Evolutionary conservation across 1,140 invertebrate genomes (phyloP).

Genomic region (Pseudachorutes palmiensis): DNA sequence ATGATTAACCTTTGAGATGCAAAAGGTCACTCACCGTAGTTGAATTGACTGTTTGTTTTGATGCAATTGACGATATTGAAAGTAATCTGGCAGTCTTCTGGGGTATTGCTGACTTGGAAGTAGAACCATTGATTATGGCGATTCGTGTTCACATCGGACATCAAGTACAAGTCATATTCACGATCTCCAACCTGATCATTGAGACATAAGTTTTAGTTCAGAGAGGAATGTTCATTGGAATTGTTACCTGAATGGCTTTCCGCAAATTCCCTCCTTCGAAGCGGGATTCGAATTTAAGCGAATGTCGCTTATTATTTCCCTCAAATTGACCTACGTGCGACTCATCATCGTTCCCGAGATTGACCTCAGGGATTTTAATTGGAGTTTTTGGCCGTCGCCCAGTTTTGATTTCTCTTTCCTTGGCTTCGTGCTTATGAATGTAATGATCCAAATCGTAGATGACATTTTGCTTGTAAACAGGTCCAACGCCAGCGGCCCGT

Average conservation of each 20-base stretch:
- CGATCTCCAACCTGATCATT: constrained; percentile 53
- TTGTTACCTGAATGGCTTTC: constrained; percentile 69
- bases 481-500: constrained; percentile 50
- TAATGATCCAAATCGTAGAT: constrained; percentile 66
- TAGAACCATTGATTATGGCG: constrained; percentile 88
- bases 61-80: constrained; percentile 90
- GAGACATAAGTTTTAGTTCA: neutral
- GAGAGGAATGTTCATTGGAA: neutral
- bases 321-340: constrained; percentile 49
- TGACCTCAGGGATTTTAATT: constrained; percentile 21
- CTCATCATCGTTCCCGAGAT: constrained; percentile 54
- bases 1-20: too few relatives aligned
- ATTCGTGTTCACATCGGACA: constrained; percentile 73
- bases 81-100: constrained; percentile 58
- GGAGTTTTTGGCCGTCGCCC: constrained; percentile 27
- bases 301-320: constrained; percentile 45
- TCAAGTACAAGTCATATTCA: constrained; percentile 80
- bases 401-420: constrained; percentile 6
- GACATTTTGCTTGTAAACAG: constrained; percentile 52
- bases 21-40: constrained; percentile 59
- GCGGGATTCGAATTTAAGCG: constrained; percentile 71
- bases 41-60: constrained; percentile 81
- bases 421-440: constrained; percentile 27
- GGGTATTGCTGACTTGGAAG: constrained; percentile 79
- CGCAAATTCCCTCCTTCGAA: constrained; percentile 87